phyloP scores from a whole-genome alignment of 2,797 vertebrate genomes.

The Oreortyx pictus region DNA sequence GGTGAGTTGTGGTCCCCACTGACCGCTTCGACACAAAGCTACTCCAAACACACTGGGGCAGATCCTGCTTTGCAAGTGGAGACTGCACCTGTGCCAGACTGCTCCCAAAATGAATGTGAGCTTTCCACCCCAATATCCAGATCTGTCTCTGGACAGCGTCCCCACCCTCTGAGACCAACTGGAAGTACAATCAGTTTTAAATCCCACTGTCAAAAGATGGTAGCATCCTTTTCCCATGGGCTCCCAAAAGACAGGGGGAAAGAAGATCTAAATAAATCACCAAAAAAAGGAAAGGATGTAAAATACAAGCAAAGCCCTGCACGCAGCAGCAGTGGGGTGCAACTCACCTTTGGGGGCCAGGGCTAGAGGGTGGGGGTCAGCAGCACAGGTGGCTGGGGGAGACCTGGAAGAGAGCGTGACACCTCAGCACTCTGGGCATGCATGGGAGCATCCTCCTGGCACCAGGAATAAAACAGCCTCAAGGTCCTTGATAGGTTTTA shows the following conservation, averaged over 20 bases:
- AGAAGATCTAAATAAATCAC: background rate
- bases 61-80: background rate
- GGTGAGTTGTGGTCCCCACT: background rate
- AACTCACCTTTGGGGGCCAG: background rate
- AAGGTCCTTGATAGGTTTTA: background rate
- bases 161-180: accelerated
- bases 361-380: constrained; percentile 3
- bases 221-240: background rate
- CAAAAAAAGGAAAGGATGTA: background rate
- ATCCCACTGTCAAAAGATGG: background rate
- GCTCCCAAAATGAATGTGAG: background rate
- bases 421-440: background rate
- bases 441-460: background rate
- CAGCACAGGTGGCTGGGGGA: background rate
- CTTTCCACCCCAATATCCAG: background rate
- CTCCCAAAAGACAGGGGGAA: background rate
- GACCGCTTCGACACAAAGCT: background rate
- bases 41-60: background rate
- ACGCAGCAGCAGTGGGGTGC: background rate
- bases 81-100: background rate
- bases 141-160: background rate
- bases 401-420: constrained; percentile 13
- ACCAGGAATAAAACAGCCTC: background rate
- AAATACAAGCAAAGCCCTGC: background rate
- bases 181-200: background rate